Evolutionary conservation across 2,797 vertebrate genomes (phyloP), one percentile per base, ranked within the genome.

Genomic region (Catostomus latipinnis): DNA sequence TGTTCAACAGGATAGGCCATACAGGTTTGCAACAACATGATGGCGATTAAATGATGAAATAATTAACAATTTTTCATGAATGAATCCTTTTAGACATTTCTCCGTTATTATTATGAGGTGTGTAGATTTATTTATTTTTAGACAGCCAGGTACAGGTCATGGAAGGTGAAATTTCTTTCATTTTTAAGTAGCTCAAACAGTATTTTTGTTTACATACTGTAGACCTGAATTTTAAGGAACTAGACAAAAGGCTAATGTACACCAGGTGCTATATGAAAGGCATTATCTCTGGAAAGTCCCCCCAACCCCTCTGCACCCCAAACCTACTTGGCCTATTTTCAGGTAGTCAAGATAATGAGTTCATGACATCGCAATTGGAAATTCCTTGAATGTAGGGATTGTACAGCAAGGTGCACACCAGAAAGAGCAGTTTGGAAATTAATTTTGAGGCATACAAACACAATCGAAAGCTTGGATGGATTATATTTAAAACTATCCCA

Each of bases 271-370:
- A 16, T 9, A 49, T 18, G 34, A 56, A 18, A 82, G 56, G 43
- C 34, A 16, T 71, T 60, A 8, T 60, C 11, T 62, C 16, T 86
- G 85, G 85, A 84, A 86, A 86, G 65, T 76, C 83, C 85, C 85
- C 74, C 45, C 56, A 1, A 22, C 9, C 53, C 46, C 71, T 58
- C 62, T 53, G 13, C 53, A 50, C 34, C 16, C 18, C 6, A 46
- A 14, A 61, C 34, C n/a, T 71, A 69, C 56, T 70, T 22, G 71
- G 49, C 16, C 11, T 43, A 10, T 65, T 18, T 8, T 63, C 7
- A 78, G 52, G 62, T 70, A 8, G 54, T 66, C 48, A 77, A 69
- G 43, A 77, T 56, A 58, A 45, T 66, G 48, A 58, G 60, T 52
- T 79, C 50, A 71, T 14, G 5, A 77, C 69, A 80, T 68, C 49